Evolutionary conservation across 2,797 vertebrate genomes (phyloP), one percentile per base, ranked within the genome.

Genomic region (Thalassophryne amazonica): DNA sequence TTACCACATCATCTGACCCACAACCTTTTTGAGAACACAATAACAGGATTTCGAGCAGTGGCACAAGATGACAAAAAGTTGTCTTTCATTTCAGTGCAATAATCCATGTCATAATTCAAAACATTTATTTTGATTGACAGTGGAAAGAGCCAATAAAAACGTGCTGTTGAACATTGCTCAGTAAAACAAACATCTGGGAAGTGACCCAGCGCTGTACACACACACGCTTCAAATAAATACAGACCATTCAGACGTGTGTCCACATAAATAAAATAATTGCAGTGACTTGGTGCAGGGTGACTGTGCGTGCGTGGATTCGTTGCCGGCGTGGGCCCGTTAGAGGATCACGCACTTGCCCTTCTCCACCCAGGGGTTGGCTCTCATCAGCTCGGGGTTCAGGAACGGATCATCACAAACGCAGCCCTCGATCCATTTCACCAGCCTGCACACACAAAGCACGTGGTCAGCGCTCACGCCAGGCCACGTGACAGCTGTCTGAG

Each of bases 321-420:
- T 28, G 23, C 12, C 32, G 19, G 64, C 50, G 72, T 62, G 67
- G 32, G 39, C 20, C 14, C 66, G 46, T 84, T 89, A 97, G 63
- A 99, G 93, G 76, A 99, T 86, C 80, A 80, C 69, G 51, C 97
- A 99, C 84, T 98, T 99, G 46, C 95, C 93, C 71, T 93, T 94
- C 71, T 99, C 97, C 84, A 99, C 94, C 96, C 97, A 99, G 0
- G 97, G 96, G 81, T 98, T 99, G 62, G 88, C 92, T 74, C 94
- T 93, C 94, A 98, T 94, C 67, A 96, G 89, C 73, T 98, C 95
- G 0, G 94, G 92, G 79, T 98, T 98, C 73, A 99, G 88, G 75
- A 99, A 96, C 0, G 97, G 95, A 59, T 98, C 97, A 21, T 96
- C 93, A 0, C 93, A 90, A 41, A 93, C 90, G 6, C 93, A 93